A percentile compares a stretch with the other conserved stretches of the same genome.
Evolutionary conservation across 2,113 vertebrate species (phyloP).

Genomic region (Triplophysa siluroides): DNA sequence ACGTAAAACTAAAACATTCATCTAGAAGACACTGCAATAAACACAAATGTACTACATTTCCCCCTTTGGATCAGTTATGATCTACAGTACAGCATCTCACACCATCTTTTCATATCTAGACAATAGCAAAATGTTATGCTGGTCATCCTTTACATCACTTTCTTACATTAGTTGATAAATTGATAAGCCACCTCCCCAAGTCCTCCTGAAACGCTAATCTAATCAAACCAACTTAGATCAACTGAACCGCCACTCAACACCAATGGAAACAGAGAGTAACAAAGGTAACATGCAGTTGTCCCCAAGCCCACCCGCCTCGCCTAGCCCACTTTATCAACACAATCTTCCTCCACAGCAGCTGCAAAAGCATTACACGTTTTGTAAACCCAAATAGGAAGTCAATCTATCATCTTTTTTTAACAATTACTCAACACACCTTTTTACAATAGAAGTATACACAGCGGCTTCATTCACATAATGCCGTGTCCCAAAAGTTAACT

Average conservation of each 20-base stretch:
- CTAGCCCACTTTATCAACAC: conserved; percentile 19
- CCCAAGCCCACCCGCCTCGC: not conserved
- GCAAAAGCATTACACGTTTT: conserved; percentile 26
- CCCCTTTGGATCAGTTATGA: no score
- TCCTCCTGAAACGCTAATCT: not conserved
- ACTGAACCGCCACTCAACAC: conserved; percentile 14
- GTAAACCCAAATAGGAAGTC: conserved; percentile 28
- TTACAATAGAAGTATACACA: conserved; percentile 31
- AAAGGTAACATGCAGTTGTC: conserved; percentile 10
- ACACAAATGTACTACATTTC: not conserved
- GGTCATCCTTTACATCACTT: not conserved
- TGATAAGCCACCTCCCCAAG: no score
- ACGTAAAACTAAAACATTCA: not conserved
- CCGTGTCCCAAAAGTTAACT: conserved; percentile 25
- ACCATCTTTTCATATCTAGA: not conserved
- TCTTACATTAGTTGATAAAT: not conserved
- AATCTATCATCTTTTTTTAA: conserved; percentile 14
- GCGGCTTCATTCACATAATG: not conserved
- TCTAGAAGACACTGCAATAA: not conserved
- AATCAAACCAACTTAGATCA: not conserved
- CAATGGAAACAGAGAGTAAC: not conserved
- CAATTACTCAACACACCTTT: not conserved
- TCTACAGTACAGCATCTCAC: not conserved
- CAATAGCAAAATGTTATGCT: not conserved
- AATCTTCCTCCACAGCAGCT: conserved; percentile 41